Percentiles rank a stretch among this genome's conserved stretches.
These are phyloP conservation scores for Aix galericulata DNA, from an alignment of 2,113 vertebrate species.

Conservation along the genomic window DNA sequence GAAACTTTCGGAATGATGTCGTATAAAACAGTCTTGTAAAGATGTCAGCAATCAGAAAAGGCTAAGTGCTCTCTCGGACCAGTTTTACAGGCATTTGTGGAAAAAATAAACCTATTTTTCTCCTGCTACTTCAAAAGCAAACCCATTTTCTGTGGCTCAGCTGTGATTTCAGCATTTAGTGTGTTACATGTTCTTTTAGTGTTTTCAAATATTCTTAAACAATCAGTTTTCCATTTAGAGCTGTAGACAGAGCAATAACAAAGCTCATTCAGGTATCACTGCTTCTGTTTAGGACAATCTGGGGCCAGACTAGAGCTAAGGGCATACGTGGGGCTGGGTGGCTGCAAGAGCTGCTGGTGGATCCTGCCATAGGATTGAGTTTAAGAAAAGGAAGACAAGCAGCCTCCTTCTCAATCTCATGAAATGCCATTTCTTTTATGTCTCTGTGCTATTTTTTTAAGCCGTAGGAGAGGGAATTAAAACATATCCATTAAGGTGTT, in stretches of 20 bases:
- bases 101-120: not conserved
- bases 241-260: not conserved
- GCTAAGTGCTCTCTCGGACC: not conserved
- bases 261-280: not conserved
- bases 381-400: not conserved
- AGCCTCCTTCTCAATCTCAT: rapidly evolving
- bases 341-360: not conserved
- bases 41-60: not conserved
- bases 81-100: not conserved
- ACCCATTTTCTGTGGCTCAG: not conserved
- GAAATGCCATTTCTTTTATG: not conserved
- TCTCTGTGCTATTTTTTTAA: not conserved
- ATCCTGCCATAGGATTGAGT: not conserved
- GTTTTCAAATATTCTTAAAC: not conserved
- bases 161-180: not conserved
- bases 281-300: not conserved
- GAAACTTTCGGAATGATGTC: not conserved
- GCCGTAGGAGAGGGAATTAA: not conserved
- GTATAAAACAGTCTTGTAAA: not conserved
- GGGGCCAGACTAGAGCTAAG: not conserved
- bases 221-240: not conserved
- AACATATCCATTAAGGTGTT: not conserved
- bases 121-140: not conserved
- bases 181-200: not conserved
- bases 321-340: rapidly evolving